phyloP scores from a whole-genome alignment of 2,888 invertebrate species.

The Andricus quercusramuli region DNA sequence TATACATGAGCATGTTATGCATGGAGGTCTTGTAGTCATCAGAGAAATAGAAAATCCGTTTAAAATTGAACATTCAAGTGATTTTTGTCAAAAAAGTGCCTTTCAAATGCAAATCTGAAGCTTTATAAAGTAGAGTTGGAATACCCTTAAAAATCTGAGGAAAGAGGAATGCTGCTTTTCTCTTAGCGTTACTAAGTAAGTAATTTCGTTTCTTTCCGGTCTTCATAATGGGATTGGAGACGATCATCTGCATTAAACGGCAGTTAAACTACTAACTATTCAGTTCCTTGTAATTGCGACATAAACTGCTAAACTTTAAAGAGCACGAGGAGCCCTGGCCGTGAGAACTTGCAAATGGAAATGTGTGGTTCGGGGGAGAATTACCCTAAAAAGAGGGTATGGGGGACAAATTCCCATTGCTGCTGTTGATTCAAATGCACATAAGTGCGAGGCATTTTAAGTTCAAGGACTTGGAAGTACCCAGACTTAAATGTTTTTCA shows the following conservation, averaged over 20 bases:
- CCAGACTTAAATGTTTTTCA: slow-evolving; percentile 26
- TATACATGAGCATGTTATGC: too few relatives aligned
- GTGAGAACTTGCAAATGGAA: slow-evolving; percentile 41
- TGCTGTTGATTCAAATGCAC: slow-evolving; percentile 38
- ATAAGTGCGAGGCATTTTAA: slow-evolving; percentile 6
- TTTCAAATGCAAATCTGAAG: background rate
- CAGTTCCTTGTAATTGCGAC: slow-evolving; percentile 41
- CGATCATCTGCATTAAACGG: slow-evolving; percentile 39
- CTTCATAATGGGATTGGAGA: slow-evolving; percentile 34
- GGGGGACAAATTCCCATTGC: slow-evolving; percentile 15
- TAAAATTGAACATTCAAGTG: too few relatives aligned
- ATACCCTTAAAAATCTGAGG: background rate
- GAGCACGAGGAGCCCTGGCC: slow-evolving; percentile 25
- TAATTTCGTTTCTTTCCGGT: slow-evolving; percentile 38
- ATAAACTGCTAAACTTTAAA: slow-evolving; percentile 41
- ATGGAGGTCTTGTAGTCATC: too few relatives aligned
- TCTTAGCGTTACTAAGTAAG: slow-evolving; percentile 28
- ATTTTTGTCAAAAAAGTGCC: too few relatives aligned
- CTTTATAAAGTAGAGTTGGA: background rate
- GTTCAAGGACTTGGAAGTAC: slow-evolving; percentile 7
- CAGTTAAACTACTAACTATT: slow-evolving; percentile 40
- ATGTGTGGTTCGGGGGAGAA: slow-evolving; percentile 33
- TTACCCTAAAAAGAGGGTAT: background rate
- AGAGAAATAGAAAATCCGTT: too few relatives aligned
- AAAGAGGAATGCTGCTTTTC: background rate